A percentile compares a stretch with the other conserved stretches of the same genome.
Conservation (phyloP, 2,888 invertebrate species). For the Athripsodes cinereus region DNA sequence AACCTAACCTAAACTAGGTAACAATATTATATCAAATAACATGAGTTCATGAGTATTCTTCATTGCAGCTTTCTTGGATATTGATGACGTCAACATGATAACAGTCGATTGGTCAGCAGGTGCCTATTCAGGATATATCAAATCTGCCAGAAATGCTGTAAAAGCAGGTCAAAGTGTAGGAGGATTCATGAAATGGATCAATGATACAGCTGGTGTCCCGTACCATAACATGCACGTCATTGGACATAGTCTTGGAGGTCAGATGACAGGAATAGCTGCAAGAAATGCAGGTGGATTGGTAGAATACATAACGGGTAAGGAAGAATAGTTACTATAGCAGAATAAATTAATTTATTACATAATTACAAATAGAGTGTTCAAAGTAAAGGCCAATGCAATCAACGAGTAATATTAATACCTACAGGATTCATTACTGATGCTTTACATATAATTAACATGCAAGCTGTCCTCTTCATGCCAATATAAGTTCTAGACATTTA, state of each 20-base stretch:
- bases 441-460: too few species aligned
- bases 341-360: not conserved
- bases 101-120: slow-evolving; percentile 41
- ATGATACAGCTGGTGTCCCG: slow-evolving; percentile 31
- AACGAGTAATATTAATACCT: too few species aligned
- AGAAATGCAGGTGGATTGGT: slow-evolving; percentile 34
- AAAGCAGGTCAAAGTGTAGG: slow-evolving; percentile 35
- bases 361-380: not conserved
- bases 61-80: slow-evolving; percentile 17
- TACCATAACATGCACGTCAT: slow-evolving; percentile 38
- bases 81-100: slow-evolving; percentile 39
- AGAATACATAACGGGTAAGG: slow-evolving; percentile 38
- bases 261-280: slow-evolving; percentile 40
- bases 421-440: too few species aligned
- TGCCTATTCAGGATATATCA: slow-evolving; percentile 37
- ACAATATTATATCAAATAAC: too few species aligned
- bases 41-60: too few species aligned
- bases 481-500: too few species aligned
- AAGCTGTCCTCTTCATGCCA: too few species aligned
- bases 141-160: slow-evolving; percentile 35
- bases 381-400: too few species aligned
- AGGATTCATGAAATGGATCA: slow-evolving; percentile 35
- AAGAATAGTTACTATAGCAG: too few species aligned
- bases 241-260: slow-evolving; percentile 44
- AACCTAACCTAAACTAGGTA: too few species aligned